Conservation (phyloP, 2,113 vertebrate species). For the Oxygymnocypris stewartii region DNA sequence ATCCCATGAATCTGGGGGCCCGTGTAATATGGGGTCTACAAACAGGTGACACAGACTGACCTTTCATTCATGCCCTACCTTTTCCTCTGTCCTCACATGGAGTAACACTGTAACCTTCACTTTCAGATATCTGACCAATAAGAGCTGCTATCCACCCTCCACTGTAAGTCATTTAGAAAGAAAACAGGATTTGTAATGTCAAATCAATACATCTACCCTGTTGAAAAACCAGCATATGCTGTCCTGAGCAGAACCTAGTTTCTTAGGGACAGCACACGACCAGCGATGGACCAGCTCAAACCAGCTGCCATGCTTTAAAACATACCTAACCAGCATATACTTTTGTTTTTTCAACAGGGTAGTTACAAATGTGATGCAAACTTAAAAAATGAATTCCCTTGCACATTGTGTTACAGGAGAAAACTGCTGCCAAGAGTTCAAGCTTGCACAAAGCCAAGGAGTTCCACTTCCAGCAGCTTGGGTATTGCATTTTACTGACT, state of each 20-base stretch:
- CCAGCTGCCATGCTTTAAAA: too few species aligned
- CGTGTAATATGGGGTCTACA: slow-evolving; percentile 27
- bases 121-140: slow-evolving; percentile 63
- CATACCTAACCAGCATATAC: too few species aligned
- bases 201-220: neutral
- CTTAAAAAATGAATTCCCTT: neutral
- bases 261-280: too few species aligned
- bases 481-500: slow-evolving; percentile 52
- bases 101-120: slow-evolving; percentile 19
- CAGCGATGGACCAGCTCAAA: too few species aligned
- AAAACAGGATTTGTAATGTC: neutral
- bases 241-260: too few species aligned
- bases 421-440: slow-evolving; percentile 21
- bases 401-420: slow-evolving; percentile 17
- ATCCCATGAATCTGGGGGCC: slow-evolving; percentile 28
- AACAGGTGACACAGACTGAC: slow-evolving; percentile 58
- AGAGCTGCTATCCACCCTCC: slow-evolving; percentile 55
- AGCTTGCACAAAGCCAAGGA: slow-evolving; percentile 48
- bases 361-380: neutral
- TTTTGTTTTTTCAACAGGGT: too few species aligned
- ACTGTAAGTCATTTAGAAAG: slow-evolving; percentile 64
- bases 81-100: neutral
- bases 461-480: too few species aligned
- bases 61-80: neutral
- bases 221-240: too few species aligned